These are phyloP conservation scores for Shargacucullia verbasci DNA, from an alignment of 2,888 invertebrate genomes.

Conservation along the genomic window DNA sequence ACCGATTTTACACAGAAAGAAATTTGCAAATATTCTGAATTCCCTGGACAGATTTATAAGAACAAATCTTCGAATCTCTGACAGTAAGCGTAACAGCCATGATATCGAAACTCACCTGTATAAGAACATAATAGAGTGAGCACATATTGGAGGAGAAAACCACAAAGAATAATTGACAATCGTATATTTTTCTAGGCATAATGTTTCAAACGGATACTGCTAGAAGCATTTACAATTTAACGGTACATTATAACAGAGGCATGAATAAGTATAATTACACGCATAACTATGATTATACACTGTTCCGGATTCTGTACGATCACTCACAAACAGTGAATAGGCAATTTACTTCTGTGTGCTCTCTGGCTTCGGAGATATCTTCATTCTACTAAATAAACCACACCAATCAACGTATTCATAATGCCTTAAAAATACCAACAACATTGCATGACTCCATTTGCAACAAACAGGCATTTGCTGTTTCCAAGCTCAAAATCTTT, in stretches of 20 bases:
- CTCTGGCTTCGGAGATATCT: slow-evolving; percentile 57
- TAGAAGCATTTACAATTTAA: slow-evolving; percentile 48
- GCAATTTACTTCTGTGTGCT: slow-evolving; percentile 73
- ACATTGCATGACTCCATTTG: slow-evolving; percentile 26
- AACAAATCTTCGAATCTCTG: no score
- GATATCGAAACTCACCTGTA: no score
- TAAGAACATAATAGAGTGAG: background rate
- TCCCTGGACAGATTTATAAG: no score
- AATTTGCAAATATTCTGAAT: no score
- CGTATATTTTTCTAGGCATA: slow-evolving; percentile 42
- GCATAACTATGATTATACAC: slow-evolving; percentile 73
- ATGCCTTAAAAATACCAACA: slow-evolving; percentile 61
- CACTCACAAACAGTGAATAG: slow-evolving; percentile 69
- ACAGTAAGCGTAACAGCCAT: no score
- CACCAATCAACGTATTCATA: slow-evolving; percentile 67
- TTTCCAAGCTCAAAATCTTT: slow-evolving; percentile 15
- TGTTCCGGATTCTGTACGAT: slow-evolving; percentile 64
- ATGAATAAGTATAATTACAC: slow-evolving; percentile 56
- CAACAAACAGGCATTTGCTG: slow-evolving; percentile 34
- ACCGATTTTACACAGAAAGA: no score
- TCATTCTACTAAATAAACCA: slow-evolving; percentile 63
- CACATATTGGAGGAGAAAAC: slow-evolving; percentile 13
- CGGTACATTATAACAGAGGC: slow-evolving; percentile 36
- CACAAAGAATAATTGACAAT: slow-evolving; percentile 34
- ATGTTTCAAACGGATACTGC: slow-evolving; percentile 41